Evolutionary conservation across 1,140 invertebrate genomes (phyloP), one percentile per base, ranked within the genome.

Genomic region (Marisa cornuarietis): DNA sequence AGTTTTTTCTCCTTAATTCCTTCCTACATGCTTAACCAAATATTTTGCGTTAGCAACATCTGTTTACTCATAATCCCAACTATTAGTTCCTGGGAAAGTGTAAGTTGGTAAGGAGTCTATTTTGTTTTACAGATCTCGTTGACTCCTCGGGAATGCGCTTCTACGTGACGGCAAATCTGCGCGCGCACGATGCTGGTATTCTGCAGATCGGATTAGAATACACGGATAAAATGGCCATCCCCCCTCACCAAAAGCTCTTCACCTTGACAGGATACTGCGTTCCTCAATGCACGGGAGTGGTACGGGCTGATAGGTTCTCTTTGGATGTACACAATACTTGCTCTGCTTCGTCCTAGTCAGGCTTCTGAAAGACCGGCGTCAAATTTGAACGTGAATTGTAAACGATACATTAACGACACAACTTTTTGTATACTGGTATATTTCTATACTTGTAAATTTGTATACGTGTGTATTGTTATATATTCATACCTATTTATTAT

Each of bases 131-230:
- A 96, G 96, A 94, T 86, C 93, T 93, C 81, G 91, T 97, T 13
- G 98, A 99, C 90, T 96, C 94, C 84, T 99, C 97, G 0, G 98
- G 98, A 1, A 94, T 99, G 65, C 92, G 93, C 80, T 94, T 99
- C 93, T 82, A 93, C 92, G 92, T 92, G 81, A 93, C 92, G 11
- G 78, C 85, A 62, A 81, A 92, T 42, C 90, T 97, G 20, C 92
- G 98, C 69, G 91, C 93, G 80, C 95, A 95, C 89, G 97, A 99
- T 87, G 97, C 98, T 0, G 98, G 96, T 4, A 96, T 99, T 0
- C 97, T 99, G 91, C 98, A 99, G 92, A 90, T 99, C 5, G 98
- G 98, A 0, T 90, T 99, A 10, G 96, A 99, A 86, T 99, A 99
- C 88, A 97, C 95, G 0, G 96, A 98, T 88, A 99, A 99, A 92